Conservation (phyloP, 1,140 invertebrate species). For the Drosophila burlai region DNA sequence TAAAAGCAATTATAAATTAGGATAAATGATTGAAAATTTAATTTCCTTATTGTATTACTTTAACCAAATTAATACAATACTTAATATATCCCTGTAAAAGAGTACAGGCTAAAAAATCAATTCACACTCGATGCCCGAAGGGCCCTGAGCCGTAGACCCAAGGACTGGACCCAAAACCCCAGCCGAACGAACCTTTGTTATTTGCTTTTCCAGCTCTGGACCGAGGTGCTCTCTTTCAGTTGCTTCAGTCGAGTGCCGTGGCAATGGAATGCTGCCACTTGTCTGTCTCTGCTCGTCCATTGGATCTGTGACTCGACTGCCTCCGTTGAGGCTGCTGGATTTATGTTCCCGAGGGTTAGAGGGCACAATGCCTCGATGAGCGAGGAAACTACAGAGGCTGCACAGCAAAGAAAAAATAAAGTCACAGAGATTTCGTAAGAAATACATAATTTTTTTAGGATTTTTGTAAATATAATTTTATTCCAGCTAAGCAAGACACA, state of each 20-base stretch:
- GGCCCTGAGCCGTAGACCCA: conserved; percentile 27
- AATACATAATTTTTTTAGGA: too few relatives aligned
- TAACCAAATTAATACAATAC: too few relatives aligned
- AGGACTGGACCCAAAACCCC: conserved; percentile 36
- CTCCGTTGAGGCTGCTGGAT: conserved; percentile 65
- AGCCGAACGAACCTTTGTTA: conserved; percentile 60
- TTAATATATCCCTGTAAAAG: not conserved
- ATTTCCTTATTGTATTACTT: not conserved
- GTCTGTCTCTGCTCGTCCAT: conserved; percentile 67
- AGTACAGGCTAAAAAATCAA: conserved; percentile 66
- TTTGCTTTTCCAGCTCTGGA: conserved; percentile 66
- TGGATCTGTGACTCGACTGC: conserved; percentile 43
- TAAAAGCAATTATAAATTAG: not conserved
- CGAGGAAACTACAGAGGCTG: conserved; percentile 32
- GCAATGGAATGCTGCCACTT: conserved; percentile 82
- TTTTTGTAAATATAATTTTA: not conserved
- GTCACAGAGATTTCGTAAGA: too few relatives aligned
- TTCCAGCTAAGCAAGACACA: not conserved
- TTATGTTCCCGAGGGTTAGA: conserved; percentile 79
- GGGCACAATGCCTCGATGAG: conserved; percentile 75
- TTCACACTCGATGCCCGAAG: conserved; percentile 77
- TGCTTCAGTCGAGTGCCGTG: conserved; percentile 59
- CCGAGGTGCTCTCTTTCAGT: conserved; percentile 16
- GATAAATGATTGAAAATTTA: too few relatives aligned
- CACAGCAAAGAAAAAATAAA: conserved; percentile 1